Evolutionary conservation across 2,888 invertebrate species (phyloP).

Genomic region (Drosophila formosana): DNA sequence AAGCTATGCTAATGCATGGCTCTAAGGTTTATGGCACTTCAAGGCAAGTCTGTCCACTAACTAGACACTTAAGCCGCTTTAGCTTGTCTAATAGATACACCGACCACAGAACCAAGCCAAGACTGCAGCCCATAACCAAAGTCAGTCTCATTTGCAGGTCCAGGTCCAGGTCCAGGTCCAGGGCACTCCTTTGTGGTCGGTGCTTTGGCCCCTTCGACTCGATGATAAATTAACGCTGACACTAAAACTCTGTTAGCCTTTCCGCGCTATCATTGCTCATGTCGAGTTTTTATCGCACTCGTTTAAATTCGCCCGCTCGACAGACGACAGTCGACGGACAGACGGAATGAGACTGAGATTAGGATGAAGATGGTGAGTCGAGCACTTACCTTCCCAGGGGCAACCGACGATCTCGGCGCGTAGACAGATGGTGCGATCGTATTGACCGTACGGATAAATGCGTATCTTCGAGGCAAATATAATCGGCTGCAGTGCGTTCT

Average conservation of each 20-base stretch:
- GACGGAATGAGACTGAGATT: conserved; percentile 23
- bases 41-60: conserved; percentile 43
- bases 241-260: conserved; percentile 79
- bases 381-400: conserved; percentile 89
- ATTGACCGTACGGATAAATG: conserved; percentile 92
- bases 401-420: conserved; percentile 93
- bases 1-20: conserved; percentile 47
- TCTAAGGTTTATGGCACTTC: conserved; percentile 22
- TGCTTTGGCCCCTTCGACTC: background rate
- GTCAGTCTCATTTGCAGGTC: background rate
- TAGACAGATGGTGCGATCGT: conserved; percentile 92
- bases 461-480: conserved; percentile 91
- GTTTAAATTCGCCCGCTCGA: conserved; percentile 61
- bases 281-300: conserved; percentile 68
- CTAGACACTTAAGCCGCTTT: conserved; percentile 58
- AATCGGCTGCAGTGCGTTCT: conserved; percentile 90
- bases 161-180: conserved; percentile 11
- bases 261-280: conserved; percentile 77
- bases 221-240: conserved; percentile 80
- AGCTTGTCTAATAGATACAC: conserved; percentile 51
- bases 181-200: conserved; percentile 28
- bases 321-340: conserved; percentile 30
- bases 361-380: background rate
- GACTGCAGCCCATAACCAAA: background rate
- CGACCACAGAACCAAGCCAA: background rate